These are phyloP conservation scores for Pyrochroa serraticornis DNA, from an alignment of 2,888 invertebrate species.

Conservation along the genomic window DNA sequence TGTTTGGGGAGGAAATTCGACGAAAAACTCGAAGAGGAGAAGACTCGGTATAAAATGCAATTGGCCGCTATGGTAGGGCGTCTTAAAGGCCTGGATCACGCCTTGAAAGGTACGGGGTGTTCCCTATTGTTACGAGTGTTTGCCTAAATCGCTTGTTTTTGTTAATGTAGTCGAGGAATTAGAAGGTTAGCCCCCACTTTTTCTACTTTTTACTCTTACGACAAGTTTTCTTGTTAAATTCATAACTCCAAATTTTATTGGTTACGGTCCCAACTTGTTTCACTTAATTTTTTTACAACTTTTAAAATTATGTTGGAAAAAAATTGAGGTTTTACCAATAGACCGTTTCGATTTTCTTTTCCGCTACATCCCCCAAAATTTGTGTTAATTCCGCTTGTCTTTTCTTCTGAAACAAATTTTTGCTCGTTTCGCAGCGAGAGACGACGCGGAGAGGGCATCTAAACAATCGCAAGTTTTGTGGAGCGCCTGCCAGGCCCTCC, in stretches of 20 bases:
- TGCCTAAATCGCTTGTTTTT: constrained; percentile 36
- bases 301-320: no score
- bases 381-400: no score
- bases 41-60: constrained; percentile 71
- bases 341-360: no score
- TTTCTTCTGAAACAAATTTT: no score
- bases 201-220: constrained; percentile 1
- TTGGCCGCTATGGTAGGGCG: constrained; percentile 76
- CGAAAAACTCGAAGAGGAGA: constrained; percentile 72
- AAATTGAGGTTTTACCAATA: no score
- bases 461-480: constrained; percentile 88
- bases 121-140: constrained; percentile 26
- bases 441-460: constrained; percentile 75
- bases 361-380: no score
- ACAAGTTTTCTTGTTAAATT: not conserved
- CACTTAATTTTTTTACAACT: not conserved
- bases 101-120: constrained; percentile 66
- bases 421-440: constrained; percentile 62
- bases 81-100: constrained; percentile 77
- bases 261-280: not conserved
- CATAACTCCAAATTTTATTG: no score
- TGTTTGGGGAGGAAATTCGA: constrained; percentile 65
- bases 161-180: not conserved
- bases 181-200: no score
- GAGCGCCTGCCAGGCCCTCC: constrained; percentile 90